phyloP scores from a whole-genome alignment of 2,888 invertebrate genomes.

The Drosophila siamana region DNA sequence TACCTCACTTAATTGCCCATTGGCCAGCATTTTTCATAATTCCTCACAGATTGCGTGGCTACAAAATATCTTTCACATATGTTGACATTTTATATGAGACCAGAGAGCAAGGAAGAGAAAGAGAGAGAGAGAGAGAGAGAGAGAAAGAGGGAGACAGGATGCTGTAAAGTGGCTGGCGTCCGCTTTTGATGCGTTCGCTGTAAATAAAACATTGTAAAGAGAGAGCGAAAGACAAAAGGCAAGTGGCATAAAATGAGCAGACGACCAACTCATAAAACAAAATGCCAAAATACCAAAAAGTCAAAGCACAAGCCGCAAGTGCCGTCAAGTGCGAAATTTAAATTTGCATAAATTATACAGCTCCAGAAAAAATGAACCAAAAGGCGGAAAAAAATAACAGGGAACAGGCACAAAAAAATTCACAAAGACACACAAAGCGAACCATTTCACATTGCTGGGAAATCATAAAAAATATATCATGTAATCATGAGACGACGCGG shows the following conservation, averaged over 20 bases:
- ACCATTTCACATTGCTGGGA: slow-evolving; percentile 45
- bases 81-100: slow-evolving; percentile 44
- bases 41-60: slow-evolving; percentile 3
- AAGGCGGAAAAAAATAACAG: slow-evolving; percentile 13
- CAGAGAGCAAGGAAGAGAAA: background rate
- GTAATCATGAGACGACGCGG: slow-evolving; percentile 44
- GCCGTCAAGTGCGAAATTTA: slow-evolving; percentile 77
- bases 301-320: slow-evolving; percentile 60
- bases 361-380: slow-evolving; percentile 36
- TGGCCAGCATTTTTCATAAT: slow-evolving; percentile 25
- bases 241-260: slow-evolving; percentile 62
- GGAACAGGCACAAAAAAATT: slow-evolving; percentile 40
- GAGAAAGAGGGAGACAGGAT: no score
- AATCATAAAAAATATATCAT: slow-evolving; percentile 67
- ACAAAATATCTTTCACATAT: slow-evolving; percentile 33
- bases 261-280: slow-evolving; percentile 60
- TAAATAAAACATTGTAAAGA: slow-evolving; percentile 43
- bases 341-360: slow-evolving; percentile 75
- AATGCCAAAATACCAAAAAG: slow-evolving; percentile 45
- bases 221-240: slow-evolving; percentile 31
- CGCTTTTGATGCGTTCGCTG: background rate
- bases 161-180: slow-evolving; percentile 17
- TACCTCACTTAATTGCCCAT: slow-evolving; percentile 49
- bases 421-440: slow-evolving; percentile 27
- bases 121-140: background rate